Percentiles rank a stretch among this genome's conserved stretches.
phyloP scores from a whole-genome alignment of 2,888 invertebrate genomes.

The Sisyra nigra region DNA sequence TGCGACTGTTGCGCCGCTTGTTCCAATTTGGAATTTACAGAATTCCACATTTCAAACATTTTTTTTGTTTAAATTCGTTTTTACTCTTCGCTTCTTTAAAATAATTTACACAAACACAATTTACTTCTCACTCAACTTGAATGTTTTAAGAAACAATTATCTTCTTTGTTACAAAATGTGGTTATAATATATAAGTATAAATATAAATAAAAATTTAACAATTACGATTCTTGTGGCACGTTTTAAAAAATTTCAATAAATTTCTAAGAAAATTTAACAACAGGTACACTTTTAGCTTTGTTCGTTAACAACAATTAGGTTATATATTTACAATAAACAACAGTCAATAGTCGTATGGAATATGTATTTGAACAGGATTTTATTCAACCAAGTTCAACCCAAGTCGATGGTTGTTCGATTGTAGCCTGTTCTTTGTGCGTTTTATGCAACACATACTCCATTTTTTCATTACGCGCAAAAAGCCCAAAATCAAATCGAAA shows the following conservation, averaged over 20 bases:
- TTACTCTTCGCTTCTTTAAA: too few relatives aligned
- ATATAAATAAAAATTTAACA: too few relatives aligned
- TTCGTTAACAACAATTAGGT: neutral
- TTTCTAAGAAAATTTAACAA: slow-evolving; percentile 2
- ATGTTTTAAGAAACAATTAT: too few relatives aligned
- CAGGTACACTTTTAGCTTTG: slow-evolving; percentile 3
- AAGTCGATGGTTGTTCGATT: neutral
- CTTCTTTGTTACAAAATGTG: too few relatives aligned
- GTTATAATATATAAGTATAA: too few relatives aligned
- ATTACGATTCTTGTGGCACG: neutral
- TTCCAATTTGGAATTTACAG: slow-evolving; percentile 59
- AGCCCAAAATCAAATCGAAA: too few relatives aligned
- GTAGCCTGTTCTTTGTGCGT: slow-evolving; percentile 27
- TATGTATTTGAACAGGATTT: slow-evolving; percentile 1
- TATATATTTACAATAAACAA: slow-evolving; percentile 2
- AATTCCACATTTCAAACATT: slow-evolving; percentile 75
- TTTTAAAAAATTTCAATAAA: neutral
- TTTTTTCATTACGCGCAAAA: slow-evolving; percentile 23
- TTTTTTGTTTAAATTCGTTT: too few relatives aligned
- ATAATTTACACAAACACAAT: too few relatives aligned
- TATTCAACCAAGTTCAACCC: slow-evolving; percentile 7
- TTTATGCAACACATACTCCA: slow-evolving; percentile 28
- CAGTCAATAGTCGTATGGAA: too few relatives aligned
- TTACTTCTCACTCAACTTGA: too few relatives aligned
- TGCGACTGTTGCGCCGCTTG: slow-evolving; percentile 44